Evolutionary conservation across 2,113 vertebrate species (phyloP).

Genomic region (Vulpes vulpes): DNA sequence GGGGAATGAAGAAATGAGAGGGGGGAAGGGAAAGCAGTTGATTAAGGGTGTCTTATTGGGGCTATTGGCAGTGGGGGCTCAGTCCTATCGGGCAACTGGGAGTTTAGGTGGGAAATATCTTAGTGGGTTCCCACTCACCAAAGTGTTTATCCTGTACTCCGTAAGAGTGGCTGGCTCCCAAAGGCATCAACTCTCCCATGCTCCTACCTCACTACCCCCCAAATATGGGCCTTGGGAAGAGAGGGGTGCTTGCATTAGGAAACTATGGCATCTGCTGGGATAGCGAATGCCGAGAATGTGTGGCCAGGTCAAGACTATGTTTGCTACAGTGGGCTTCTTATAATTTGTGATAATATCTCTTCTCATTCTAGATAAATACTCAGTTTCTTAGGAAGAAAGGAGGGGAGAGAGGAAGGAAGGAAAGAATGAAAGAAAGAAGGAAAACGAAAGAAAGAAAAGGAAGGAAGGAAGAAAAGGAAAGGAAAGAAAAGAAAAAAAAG

Average conservation of each 20-base stretch:
- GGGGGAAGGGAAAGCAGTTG: neutral
- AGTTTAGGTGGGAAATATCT: neutral
- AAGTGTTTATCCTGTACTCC: neutral
- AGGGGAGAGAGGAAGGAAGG: neutral
- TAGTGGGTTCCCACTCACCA: neutral
- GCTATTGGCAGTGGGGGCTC: neutral
- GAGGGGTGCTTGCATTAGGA: neutral
- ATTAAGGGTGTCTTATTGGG: neutral
- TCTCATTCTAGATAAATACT: neutral
- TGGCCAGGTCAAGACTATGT: neutral
- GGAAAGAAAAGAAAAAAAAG: neutral
- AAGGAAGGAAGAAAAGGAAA: neutral
- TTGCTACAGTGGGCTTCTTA: neutral
- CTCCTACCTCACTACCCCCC: neutral
- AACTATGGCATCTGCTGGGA: no score
- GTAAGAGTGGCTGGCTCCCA: neutral
- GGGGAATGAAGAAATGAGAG: neutral
- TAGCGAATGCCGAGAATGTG: neutral
- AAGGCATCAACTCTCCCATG: neutral
- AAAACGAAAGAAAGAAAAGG: neutral
- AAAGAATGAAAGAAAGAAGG: neutral
- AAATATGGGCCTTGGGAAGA: fast-evolving
- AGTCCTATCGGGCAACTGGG: neutral
- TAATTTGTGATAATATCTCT: neutral
- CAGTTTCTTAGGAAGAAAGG: neutral